phyloP scores from a whole-genome alignment of 2,888 invertebrate species.

The Melipona bicolor region DNA sequence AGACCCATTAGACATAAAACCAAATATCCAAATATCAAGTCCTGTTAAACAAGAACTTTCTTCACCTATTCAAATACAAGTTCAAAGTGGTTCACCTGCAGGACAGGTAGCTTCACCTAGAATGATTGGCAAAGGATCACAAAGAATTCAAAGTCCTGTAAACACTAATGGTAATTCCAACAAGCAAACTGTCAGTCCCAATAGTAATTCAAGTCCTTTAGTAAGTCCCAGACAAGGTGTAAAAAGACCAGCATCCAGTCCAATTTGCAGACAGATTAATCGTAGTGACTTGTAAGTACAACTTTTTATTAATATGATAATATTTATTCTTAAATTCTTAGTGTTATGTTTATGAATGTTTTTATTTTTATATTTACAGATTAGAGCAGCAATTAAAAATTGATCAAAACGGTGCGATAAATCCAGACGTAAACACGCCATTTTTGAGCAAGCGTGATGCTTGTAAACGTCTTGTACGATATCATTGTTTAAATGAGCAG shows the following conservation, averaged over 20 bases:
- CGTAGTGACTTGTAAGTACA: slow-evolving; percentile 82
- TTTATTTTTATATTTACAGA: slow-evolving; percentile 83
- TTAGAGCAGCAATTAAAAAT: slow-evolving; percentile 90
- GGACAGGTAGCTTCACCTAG: slow-evolving; percentile 78
- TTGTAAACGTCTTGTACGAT: slow-evolving; percentile 89
- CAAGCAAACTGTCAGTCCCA: slow-evolving; percentile 77
- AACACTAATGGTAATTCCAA: slow-evolving; percentile 63
- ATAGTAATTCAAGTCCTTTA: slow-evolving; percentile 68
- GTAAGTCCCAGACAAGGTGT: slow-evolving; percentile 80
- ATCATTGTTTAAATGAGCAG: slow-evolving; percentile 90
- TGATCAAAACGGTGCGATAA: slow-evolving; percentile 90
- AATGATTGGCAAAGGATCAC: slow-evolving; percentile 70
- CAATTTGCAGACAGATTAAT: slow-evolving; percentile 81
- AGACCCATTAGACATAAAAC: slow-evolving; percentile 79
- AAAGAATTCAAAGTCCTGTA: slow-evolving; percentile 74
- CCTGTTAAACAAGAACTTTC: slow-evolving; percentile 79
- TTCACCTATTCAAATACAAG: slow-evolving; percentile 78
- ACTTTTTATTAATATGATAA: not conserved
- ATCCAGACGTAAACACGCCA: slow-evolving; percentile 90
- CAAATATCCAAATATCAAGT: slow-evolving; percentile 75
- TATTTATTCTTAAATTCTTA: not conserved
- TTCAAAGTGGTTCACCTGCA: slow-evolving; percentile 75
- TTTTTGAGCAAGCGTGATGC: slow-evolving; percentile 90
- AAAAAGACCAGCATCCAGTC: slow-evolving; percentile 82
- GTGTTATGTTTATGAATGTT: not conserved